phyloP scores from a whole-genome alignment of 2,888 invertebrate species.

The Sinelater perroti region DNA sequence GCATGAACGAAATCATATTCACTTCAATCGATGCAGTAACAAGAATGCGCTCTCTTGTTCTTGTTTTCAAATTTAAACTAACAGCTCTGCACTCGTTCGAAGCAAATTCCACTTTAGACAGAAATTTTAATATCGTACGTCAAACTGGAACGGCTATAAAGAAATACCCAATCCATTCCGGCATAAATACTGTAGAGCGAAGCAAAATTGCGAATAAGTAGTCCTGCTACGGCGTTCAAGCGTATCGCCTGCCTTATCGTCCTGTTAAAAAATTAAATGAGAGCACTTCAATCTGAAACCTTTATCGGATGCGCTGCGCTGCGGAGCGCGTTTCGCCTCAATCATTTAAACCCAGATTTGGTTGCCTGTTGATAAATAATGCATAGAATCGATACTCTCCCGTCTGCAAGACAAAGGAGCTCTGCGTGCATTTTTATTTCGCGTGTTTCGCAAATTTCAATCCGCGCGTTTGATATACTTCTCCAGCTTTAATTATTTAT shows the following conservation, averaged over 20 bases:
- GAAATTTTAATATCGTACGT: neutral
- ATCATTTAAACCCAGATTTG: constrained; percentile 39
- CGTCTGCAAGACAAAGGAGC: constrained; percentile 27
- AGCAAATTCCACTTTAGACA: neutral
- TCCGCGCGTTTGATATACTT: constrained; percentile 14
- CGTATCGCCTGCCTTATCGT: constrained; percentile 25
- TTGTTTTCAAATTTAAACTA: neutral
- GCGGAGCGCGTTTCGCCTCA: constrained; percentile 37
- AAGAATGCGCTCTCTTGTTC: neutral
- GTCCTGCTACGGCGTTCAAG: constrained; percentile 18
- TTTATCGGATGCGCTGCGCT: constrained; percentile 36
- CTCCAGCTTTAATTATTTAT: no score
- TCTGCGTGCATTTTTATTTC: constrained; percentile 25
- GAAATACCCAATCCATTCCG: neutral
- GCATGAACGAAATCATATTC: no score
- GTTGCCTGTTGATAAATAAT: constrained; percentile 36
- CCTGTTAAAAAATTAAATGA: constrained; percentile 38
- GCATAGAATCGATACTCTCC: constrained; percentile 33
- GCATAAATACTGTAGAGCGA: constrained; percentile 8
- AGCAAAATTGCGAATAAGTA: constrained; percentile 10
- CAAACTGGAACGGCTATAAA: neutral
- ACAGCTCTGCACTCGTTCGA: neutral
- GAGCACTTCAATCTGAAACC: constrained; percentile 36
- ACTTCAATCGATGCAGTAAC: neutral
- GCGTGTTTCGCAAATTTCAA: constrained; percentile 13